A percentile compares a stretch with the other conserved stretches of the same genome.
Evolutionary conservation across 2,797 vertebrate genomes (phyloP).

Genomic region (Scomberomorus guttatus): DNA sequence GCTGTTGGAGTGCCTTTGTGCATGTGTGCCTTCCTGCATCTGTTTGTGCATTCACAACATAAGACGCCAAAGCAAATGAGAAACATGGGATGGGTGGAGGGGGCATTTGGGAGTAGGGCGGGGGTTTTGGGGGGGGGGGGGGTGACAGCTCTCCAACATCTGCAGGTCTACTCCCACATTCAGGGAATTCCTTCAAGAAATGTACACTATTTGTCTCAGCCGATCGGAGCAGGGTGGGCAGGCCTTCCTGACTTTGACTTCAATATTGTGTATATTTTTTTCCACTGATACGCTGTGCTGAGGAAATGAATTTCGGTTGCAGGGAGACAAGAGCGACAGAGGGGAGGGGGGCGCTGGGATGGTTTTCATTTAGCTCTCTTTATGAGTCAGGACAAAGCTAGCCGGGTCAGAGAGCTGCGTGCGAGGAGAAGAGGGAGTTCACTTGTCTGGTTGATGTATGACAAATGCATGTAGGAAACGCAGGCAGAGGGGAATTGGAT

Average conservation of each 20-base stretch:
- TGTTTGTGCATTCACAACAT: conserved; percentile 49
- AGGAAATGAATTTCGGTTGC: conserved; percentile 79
- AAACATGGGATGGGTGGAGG: conserved; percentile 36
- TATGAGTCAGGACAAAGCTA: conserved; percentile 74
- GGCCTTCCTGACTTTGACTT: conserved; percentile 46
- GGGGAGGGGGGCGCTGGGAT: background rate
- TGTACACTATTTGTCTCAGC: conserved; percentile 51
- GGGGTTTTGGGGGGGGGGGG: conserved; percentile 4
- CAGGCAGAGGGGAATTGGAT: conserved; percentile 71
- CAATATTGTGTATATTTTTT: conserved; percentile 53
- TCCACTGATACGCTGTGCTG: conserved; percentile 50
- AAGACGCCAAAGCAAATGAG: conserved; percentile 38
- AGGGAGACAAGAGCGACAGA: conserved; percentile 54
- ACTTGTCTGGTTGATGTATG: conserved; percentile 79
- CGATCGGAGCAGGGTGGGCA: background rate
- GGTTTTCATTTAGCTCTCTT: conserved; percentile 79
- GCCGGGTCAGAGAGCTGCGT: conserved; percentile 67
- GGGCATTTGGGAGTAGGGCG: conserved; percentile 30
- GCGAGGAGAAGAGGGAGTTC: conserved; percentile 65
- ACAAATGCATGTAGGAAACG: conserved; percentile 70
- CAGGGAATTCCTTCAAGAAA: conserved; percentile 71
- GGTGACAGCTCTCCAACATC: conserved; percentile 59
- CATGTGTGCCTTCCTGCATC: conserved; percentile 20
- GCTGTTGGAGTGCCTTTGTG: conserved; percentile 26
- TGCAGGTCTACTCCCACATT: conserved; percentile 75